phyloP scores from a whole-genome alignment of 2,888 invertebrate genomes.

The Caenorhabditis zanzibari region DNA sequence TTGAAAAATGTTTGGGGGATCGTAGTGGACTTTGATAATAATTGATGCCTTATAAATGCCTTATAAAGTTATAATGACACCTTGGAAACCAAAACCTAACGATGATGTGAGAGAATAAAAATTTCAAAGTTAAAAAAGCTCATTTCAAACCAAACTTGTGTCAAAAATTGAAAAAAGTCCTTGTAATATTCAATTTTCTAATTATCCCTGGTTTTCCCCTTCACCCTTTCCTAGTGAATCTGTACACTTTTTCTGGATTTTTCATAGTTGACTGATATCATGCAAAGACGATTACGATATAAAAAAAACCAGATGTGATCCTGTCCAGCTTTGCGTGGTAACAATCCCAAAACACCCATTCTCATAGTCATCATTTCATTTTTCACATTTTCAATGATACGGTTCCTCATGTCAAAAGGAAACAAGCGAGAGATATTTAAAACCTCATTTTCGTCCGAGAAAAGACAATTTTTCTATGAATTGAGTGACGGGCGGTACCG shows the following conservation, averaged over 20 bases:
- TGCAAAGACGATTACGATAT: not conserved
- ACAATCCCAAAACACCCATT: conserved; percentile 18
- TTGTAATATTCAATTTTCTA: too few relatives aligned
- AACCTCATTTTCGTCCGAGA: conserved; percentile 3
- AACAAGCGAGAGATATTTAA: not conserved
- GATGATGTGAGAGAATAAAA: not conserved
- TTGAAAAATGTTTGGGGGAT: not conserved
- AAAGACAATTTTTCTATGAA: conserved; percentile 22
- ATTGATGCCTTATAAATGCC: not conserved
- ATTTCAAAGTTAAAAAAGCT: not conserved
- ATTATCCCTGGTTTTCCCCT: too few relatives aligned
- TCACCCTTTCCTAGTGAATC: too few relatives aligned
- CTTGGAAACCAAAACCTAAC: not conserved
- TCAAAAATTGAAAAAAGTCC: too few relatives aligned
- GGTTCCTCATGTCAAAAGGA: not conserved
- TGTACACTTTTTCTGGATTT: not conserved
- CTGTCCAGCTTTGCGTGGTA: conserved; percentile 27
- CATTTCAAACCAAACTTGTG: not conserved
- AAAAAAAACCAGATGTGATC: conserved; percentile 13
- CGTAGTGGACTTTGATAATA: conserved; percentile 2
- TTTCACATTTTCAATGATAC: conserved; percentile 10
- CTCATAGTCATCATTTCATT: not conserved
- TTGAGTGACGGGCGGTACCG: conserved; percentile 41
- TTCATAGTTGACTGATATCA: not conserved
- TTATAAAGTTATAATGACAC: too few relatives aligned